phyloP scores from a whole-genome alignment of 2,888 invertebrate genomes.

The Ornithoptera priamus region DNA sequence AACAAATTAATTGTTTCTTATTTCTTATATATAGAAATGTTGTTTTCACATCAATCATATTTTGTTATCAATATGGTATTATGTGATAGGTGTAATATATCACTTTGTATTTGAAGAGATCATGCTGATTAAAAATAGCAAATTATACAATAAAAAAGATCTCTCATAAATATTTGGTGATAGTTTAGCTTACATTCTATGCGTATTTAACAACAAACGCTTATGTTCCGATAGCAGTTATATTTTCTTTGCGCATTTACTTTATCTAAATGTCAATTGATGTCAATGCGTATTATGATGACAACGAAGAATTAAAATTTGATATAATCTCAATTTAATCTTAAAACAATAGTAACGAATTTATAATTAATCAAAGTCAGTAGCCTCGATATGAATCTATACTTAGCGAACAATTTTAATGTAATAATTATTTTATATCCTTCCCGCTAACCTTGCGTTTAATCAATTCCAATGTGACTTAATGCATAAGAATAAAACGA shows the following conservation, averaged over 20 bases:
- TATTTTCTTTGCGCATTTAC: background rate
- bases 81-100: too few relatives aligned
- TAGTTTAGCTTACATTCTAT: too few relatives aligned
- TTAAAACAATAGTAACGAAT: background rate
- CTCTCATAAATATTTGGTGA: too few relatives aligned
- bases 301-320: background rate
- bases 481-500: background rate
- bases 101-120: too few relatives aligned
- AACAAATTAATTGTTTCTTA: too few relatives aligned
- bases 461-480: constrained; percentile 1
- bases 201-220: background rate
- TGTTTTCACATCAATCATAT: too few relatives aligned
- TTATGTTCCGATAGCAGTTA: background rate
- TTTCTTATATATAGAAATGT: too few relatives aligned
- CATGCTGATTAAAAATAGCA: too few relatives aligned
- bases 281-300: background rate
- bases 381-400: constrained; percentile 1
- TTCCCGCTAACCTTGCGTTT: background rate
- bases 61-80: too few relatives aligned
- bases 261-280: background rate
- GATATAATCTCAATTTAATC: background rate
- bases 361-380: background rate
- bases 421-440: constrained; percentile 1
- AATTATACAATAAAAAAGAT: too few relatives aligned
- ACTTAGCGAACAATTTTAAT: background rate